Base-by-base conservation (phyloP, 2,888 invertebrate genomes). In the Alloplasta piceator region DNA sequence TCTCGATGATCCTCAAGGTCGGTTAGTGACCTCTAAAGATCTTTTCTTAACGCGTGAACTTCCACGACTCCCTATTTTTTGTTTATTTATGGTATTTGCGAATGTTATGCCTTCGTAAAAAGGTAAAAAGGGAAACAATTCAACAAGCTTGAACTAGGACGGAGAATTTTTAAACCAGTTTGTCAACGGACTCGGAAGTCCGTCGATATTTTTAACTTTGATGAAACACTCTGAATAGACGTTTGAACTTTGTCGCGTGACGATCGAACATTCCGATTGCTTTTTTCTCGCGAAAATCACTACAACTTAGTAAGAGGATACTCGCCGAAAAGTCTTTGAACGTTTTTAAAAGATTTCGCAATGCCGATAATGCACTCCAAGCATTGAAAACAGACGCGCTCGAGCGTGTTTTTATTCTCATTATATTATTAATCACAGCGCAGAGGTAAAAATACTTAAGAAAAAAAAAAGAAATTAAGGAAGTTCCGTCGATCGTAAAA, bases 21-120 rank as follows among this genome's bases (percentile, higher is more conserved):
- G 71, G 66, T 67, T 70, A 26, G 84, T 80, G 76, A 63, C 82
- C 80, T 85, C 85, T 82, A 87, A 84, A 61, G 68, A 58, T 43
- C 38, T 55, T 67, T 88, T 89, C 89, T 89, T 89, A 85, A 85
- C 83, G 84, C 85, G 60, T 71, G 41, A 52, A 63, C 4, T 46
- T 66, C 7, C 61, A 46, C 14, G 36, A 50, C 50, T 63, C 48
- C 26, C 26, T 26, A 26, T 26, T 26, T 26, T 26, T 26, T 26
- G 1, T 26, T 26, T 26, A 26, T 26, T 26, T 3, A 26, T 26
- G 26, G 26, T 3, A 3, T 3, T 26, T 26, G 26, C 3, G 26
- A 26, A 26, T 26, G 26, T 26, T 26, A n/a, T 36, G 14, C 39
- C 52, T 77, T n/a, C 12, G 38, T 56, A 63, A 58, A 6, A 4